Conservation (phyloP, 1,140 invertebrate genomes). For the Neodiprion virginianus region DNA sequence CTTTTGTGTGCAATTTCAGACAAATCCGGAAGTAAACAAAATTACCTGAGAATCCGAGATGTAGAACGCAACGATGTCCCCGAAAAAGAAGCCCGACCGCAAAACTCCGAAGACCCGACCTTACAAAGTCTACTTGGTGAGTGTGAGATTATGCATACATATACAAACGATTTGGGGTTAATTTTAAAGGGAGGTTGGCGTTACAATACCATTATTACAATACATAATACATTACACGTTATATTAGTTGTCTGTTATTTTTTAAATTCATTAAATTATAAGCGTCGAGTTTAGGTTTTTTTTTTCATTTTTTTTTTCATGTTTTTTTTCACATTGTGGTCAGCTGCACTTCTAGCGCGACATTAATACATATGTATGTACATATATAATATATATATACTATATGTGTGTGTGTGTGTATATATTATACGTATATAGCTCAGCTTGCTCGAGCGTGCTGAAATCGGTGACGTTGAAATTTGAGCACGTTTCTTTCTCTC, state of each 20-base stretch:
- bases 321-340: slow-evolving; percentile 22
- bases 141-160: slow-evolving; percentile 44
- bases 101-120: neutral
- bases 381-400: no score
- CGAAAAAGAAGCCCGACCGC: neutral
- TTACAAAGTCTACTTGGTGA: neutral
- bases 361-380: neutral
- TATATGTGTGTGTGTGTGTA: no score
- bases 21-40: neutral
- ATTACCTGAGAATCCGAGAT: neutral
- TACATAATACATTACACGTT: slow-evolving; percentile 51
- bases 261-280: slow-evolving; percentile 50
- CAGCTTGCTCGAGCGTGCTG: neutral
- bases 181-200: slow-evolving; percentile 35
- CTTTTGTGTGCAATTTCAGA: no score
- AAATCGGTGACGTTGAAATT: neutral
- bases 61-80: neutral
- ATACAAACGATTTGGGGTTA: slow-evolving; percentile 45
- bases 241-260: slow-evolving; percentile 48
- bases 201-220: slow-evolving; percentile 52
- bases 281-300: slow-evolving; percentile 42
- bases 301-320: slow-evolving; percentile 27
- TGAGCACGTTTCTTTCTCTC: neutral
- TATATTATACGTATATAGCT: neutral
- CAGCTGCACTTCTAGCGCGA: neutral